A percentile compares a stretch with the other conserved stretches of the same genome.
Evolutionary conservation across 2,113 vertebrate genomes (phyloP).

Genomic region (Lepus europaeus): DNA sequence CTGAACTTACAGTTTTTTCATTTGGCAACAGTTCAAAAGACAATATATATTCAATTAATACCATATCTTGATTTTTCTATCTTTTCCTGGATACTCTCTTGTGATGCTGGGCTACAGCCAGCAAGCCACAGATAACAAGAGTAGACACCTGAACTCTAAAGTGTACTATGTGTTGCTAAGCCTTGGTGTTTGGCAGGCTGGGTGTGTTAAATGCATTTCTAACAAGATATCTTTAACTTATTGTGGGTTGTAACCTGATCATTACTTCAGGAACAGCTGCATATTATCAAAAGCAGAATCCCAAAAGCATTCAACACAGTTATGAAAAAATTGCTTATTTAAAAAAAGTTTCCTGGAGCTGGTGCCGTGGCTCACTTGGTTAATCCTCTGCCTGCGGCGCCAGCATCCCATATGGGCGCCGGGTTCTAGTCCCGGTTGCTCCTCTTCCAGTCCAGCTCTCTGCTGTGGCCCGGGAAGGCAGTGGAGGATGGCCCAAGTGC

Average conservation of each 20-base stretch:
- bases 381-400: too few relatives aligned
- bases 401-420: too few relatives aligned
- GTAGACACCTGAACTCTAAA: not conserved
- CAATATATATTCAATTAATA: not conserved
- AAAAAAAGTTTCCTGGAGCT: not conserved
- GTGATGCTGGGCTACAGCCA: not conserved
- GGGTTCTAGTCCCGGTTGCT: too few relatives aligned
- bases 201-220: not conserved
- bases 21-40: not conserved
- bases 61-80: not conserved
- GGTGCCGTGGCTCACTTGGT: too few relatives aligned
- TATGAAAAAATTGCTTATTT: constrained; percentile 40
- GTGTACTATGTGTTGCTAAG: not conserved
- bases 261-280: not conserved
- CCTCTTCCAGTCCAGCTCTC: too few relatives aligned
- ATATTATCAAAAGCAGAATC: not conserved
- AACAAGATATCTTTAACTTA: not conserved
- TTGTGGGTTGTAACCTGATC: not conserved
- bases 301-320: not conserved
- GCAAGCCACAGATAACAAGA: not conserved
- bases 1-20: not conserved
- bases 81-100: not conserved
- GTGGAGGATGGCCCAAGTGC: too few relatives aligned
- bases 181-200: not conserved
- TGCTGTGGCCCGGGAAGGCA: too few relatives aligned